phyloP scores from a whole-genome alignment of 1,140 invertebrate genomes.

The Cecropterus lyciades region DNA sequence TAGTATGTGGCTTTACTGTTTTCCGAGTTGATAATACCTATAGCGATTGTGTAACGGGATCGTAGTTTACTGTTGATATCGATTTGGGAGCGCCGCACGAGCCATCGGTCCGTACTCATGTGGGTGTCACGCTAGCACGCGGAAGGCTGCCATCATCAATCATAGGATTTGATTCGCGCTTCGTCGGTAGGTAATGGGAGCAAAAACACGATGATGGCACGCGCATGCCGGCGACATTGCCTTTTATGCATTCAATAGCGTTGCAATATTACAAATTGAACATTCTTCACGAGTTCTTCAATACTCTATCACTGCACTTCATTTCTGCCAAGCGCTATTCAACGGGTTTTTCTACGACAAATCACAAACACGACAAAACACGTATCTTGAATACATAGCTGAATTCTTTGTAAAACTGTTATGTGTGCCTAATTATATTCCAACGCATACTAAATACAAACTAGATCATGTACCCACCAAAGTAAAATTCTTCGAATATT shows the following conservation, averaged over 20 bases:
- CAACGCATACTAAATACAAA: too few species aligned
- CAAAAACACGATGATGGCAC: slow-evolving; percentile 46
- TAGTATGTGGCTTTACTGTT: slow-evolving; percentile 30
- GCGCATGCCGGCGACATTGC: slow-evolving; percentile 41
- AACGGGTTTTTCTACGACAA: slow-evolving; percentile 1
- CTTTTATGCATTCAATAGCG: slow-evolving; percentile 34
- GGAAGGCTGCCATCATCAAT: slow-evolving; percentile 54
- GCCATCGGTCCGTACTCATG: slow-evolving; percentile 1
- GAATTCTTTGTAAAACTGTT: too few species aligned
- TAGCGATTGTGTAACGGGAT: slow-evolving; percentile 54
- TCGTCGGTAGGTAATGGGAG: slow-evolving; percentile 43
- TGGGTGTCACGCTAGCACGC: slow-evolving; percentile 44
- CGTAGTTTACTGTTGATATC: slow-evolving; percentile 49
- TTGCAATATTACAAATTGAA: slow-evolving; percentile 30
- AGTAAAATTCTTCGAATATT: too few species aligned
- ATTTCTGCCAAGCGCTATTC: neutral
- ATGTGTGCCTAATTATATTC: too few species aligned
- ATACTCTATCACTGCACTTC: slow-evolving; percentile 15
- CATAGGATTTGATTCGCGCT: slow-evolving; percentile 52
- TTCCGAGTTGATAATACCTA: slow-evolving; percentile 22
- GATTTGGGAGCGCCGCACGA: slow-evolving; percentile 38
- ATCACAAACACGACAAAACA: too few species aligned
- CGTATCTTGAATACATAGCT: neutral
- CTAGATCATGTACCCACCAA: too few species aligned
- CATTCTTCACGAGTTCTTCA: slow-evolving; percentile 19